Conservation (phyloP, 2,113 vertebrate species). For the Trinectes maculatus region DNA sequence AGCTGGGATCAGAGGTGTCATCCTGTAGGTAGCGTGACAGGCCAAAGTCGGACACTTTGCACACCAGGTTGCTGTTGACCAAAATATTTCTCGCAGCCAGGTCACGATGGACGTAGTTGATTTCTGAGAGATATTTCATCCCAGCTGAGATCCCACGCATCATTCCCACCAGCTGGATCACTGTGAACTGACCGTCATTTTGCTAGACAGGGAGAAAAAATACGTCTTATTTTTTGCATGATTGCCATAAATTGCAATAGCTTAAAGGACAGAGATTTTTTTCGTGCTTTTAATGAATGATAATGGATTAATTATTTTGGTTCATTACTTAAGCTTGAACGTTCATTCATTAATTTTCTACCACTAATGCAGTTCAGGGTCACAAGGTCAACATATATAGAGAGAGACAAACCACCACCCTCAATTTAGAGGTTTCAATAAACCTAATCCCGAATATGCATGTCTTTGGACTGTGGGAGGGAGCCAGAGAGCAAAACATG, state of each 20-base stretch:
- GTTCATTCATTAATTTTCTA: no score
- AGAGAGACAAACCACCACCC: no score
- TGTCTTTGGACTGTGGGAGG: no score
- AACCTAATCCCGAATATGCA: no score
- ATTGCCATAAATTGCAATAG: conserved; percentile 12
- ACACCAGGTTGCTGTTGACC: conserved; percentile 98
- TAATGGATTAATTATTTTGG: conserved; percentile 18
- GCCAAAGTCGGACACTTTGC: conserved; percentile 98
- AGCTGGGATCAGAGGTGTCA: conserved; percentile 96
- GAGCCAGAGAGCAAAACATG: no score
- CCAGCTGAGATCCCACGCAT: conserved; percentile 94
- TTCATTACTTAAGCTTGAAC: neutral
- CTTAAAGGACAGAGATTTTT: conserved; percentile 20
- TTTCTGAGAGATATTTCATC: conserved; percentile 98
- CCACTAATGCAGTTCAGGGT: no score
- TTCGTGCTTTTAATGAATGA: conserved; percentile 1
- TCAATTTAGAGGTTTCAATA: no score
- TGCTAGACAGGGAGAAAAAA: conserved; percentile 82
- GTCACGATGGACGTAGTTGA: conserved; percentile 98
- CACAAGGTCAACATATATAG: no score
- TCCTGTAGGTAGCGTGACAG: conserved; percentile 97
- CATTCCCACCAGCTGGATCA: conserved; percentile 99
- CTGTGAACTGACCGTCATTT: conserved; percentile 98
- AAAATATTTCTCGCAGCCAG: conserved; percentile 97
- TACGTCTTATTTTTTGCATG: neutral